A percentile compares a stretch with the other conserved stretches of the same genome.
Evolutionary conservation across 2,888 invertebrate genomes (phyloP).

Genomic region (Teinopalpus imperialis): DNA sequence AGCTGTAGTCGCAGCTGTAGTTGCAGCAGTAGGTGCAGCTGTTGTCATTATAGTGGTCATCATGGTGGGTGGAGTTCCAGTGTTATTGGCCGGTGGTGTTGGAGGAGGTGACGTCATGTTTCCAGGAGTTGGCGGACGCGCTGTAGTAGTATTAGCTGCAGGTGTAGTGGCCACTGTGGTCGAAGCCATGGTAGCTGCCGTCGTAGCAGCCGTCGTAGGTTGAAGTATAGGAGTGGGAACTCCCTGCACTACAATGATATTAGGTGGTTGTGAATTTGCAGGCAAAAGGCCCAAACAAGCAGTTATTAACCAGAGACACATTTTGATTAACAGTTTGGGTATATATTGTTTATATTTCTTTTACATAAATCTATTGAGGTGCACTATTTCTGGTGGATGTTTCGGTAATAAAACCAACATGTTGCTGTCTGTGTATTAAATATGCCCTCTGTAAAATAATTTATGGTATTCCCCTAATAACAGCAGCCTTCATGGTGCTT

Average conservation of each 20-base stretch:
- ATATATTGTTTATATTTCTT: neutral
- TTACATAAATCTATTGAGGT: conserved; percentile 14
- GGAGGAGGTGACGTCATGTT: conserved; percentile 29
- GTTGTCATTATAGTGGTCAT: conserved; percentile 22
- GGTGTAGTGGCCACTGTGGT: conserved; percentile 24
- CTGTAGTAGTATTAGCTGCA: conserved; percentile 28
- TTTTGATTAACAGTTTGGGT: conserved; percentile 30
- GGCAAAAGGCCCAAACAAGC: conserved; percentile 72
- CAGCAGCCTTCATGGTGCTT: conserved; percentile 75
- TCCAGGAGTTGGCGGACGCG: conserved; percentile 31
- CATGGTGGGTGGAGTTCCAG: conserved; percentile 28
- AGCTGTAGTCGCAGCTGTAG: conserved; percentile 33
- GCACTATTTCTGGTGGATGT: conserved; percentile 34
- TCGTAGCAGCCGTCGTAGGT: conserved; percentile 55
- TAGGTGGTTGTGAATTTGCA: conserved; percentile 48
- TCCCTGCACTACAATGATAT: conserved; percentile 55
- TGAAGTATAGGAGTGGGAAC: conserved; percentile 64
- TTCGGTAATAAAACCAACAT: conserved; percentile 43
- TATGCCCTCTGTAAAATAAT: conserved; percentile 62
- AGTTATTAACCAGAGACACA: conserved; percentile 77
- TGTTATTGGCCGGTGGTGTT: conserved; percentile 22
- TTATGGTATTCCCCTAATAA: conserved; percentile 74
- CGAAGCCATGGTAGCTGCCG: conserved; percentile 34
- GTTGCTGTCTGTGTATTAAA: conserved; percentile 63
- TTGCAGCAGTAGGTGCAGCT: conserved; percentile 32